A percentile compares a stretch with the other conserved stretches of the same genome.
Evolutionary conservation across 2,888 invertebrate species (phyloP).

Genomic region (Caenorhabditis virilis): DNA sequence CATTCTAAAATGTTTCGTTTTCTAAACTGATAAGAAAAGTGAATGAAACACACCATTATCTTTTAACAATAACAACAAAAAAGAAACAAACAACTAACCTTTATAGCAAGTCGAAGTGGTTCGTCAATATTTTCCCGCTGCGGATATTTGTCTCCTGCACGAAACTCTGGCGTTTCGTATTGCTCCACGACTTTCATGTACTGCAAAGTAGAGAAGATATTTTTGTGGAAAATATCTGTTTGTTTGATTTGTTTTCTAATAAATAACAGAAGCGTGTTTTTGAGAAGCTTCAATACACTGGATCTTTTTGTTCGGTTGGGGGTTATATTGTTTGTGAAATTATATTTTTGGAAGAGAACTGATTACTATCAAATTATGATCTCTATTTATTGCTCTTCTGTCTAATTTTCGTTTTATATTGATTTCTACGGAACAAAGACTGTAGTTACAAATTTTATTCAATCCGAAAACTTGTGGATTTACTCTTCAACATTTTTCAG

Average conservation of each 20-base stretch:
- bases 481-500: no score
- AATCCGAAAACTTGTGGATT: no score
- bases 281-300: background rate
- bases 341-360: background rate
- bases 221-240: background rate
- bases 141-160: constrained; percentile 58
- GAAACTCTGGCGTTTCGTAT: constrained; percentile 48
- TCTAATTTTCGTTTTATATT: no score
- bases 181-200: constrained; percentile 54
- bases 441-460: no score
- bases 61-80: background rate
- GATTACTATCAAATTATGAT: constrained; percentile 1
- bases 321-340: constrained; percentile 2
- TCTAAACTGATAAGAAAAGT: no score
- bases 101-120: constrained; percentile 84
- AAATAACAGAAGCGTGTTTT: no score
- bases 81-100: constrained; percentile 68
- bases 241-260: background rate
- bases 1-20: constrained; percentile 38
- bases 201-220: constrained; percentile 30
- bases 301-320: background rate
- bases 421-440: no score
- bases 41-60: background rate
- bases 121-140: constrained; percentile 75
- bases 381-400: no score